phyloP scores from a whole-genome alignment of 2,888 invertebrate species.

The Coelinius sp. region DNA sequence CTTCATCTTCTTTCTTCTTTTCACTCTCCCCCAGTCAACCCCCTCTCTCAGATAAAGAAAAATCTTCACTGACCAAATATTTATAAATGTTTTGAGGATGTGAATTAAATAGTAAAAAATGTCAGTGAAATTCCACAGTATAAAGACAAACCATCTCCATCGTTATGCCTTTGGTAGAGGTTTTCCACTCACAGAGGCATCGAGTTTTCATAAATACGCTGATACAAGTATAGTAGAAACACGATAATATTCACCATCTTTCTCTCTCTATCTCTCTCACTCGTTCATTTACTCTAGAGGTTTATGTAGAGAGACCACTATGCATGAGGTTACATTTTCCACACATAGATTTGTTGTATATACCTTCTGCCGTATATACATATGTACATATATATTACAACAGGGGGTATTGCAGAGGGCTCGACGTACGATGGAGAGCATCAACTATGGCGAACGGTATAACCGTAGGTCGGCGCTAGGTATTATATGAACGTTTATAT shows the following conservation, averaged over 20 bases:
- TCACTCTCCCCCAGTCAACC: background rate
- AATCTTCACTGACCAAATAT: background rate
- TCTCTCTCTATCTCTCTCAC: background rate
- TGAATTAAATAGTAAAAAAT: background rate
- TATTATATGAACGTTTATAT: constrained; percentile 29
- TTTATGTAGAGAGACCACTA: constrained; percentile 16
- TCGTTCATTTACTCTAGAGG: constrained; percentile 5
- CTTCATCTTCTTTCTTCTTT: constrained; percentile 17
- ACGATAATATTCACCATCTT: background rate
- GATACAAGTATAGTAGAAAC: background rate
- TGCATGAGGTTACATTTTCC: constrained; percentile 19
- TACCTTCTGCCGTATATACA: constrained; percentile 6
- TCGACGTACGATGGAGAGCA: constrained; percentile 24
- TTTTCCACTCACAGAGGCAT: constrained; percentile 1
- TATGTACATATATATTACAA: constrained; percentile 20
- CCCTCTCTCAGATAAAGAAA: too few relatives aligned
- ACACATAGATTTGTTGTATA: constrained; percentile 4
- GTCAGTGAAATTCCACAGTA: constrained; percentile 11
- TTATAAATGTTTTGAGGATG: background rate
- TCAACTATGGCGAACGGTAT: constrained; percentile 18
- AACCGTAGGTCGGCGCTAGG: constrained; percentile 24
- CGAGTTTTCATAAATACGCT: background rate
- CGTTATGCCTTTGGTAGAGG: constrained; percentile 14
- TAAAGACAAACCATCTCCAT: constrained; percentile 4
- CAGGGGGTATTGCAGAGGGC: constrained; percentile 24